Evolutionary conservation across 2,888 invertebrate genomes (phyloP), one percentile per base, ranked within the genome.

Genomic region (Phytoseiulus persimilis): DNA sequence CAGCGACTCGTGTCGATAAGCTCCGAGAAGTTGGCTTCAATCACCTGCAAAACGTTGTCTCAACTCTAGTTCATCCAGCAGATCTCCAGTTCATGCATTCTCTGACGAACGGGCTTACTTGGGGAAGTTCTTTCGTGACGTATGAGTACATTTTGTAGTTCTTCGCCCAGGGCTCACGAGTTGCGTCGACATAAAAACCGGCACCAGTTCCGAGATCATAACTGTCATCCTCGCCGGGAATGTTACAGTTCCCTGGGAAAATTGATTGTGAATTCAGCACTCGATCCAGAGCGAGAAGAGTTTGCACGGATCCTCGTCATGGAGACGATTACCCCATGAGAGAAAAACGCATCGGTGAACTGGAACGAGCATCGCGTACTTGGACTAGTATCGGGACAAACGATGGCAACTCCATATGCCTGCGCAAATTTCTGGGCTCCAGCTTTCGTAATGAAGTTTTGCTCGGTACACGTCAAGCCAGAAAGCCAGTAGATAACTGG

Each of bases 181-280:
- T 95, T 6, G 99, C 98, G 94, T 99, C 96, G 0, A 99, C 94
- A 93, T 99, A 99, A 93, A 98, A 98, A 0, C 98, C 97, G 91
- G 99, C 99, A 9, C 96, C 96, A 18, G 95, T 95, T 45, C 99
- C 99, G 93, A 99, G 97, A 93, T 98, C 98, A 95, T 96, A 98
- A 31, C 95, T 94, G 83, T 97, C 97, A 92, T 96, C 96, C 93
- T 99, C 97, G 0, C 98, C 98, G 31, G 96, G 95, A 90, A 99
- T 95, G 91, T 96, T 96, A 23, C 96, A 94, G 9, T 96, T 96
- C 92, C 98, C 94, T 94, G 91, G 90, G 5, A 90, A n/a, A n/a
- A n/a, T n/a, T n/a, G n/a, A n/a, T n/a, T n/a, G n/a, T n/a, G n/a
- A n/a, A n/a, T n/a, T n/a, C n/a, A n/a, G n/a, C n/a, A n/a, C n/a